Base-by-base conservation (phyloP, 1,140 invertebrate genomes). In the Scaptomyza hsui region DNA sequence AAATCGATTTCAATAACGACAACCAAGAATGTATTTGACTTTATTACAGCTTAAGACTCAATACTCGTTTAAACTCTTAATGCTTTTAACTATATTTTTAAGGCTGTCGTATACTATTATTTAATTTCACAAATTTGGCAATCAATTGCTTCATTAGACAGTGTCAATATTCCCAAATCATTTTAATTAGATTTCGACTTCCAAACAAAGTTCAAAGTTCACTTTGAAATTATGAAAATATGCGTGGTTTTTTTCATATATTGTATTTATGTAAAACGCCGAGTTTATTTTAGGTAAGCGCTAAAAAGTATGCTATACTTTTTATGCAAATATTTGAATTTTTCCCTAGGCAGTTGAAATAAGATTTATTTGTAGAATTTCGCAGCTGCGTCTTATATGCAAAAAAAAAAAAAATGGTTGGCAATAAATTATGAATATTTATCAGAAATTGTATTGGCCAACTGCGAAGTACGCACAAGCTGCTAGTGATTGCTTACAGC, bases 381-480 rank as follows among this genome's bases (percentile, higher is more conserved):
- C 49, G 24, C 9, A 18, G 44, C 53, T 59, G 55, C 15, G 45
- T 59, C 13, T 21, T 59, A 12, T 16, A 15, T 39, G 18, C 42
- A 21, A 44, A 47, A 15, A 62, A 62, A 48, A 63, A 63, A 56
- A 29, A 29, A 29, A 29, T 1, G n/a, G n/a, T 44, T 44, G 41
- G 5, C 53, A 51, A 71, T 71, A 59, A 71, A 65, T 71, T 52
- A 71, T 71, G 62, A 65, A 65, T 71, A 71, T 70, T 63, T 64
- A 64, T 69, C 21, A 64, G 44, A 42, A 64, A 70, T 64, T 69
- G 26, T 29, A 24, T 29, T 41, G 49, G 1, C 1, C 59, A 37
- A 48, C 29, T 4, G 60, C 19, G 15, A 29, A n/a, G 35, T 15
- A 41, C 41, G 16, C 61, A 15, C 24, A 19, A 49, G 37, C 13